phyloP scores from a whole-genome alignment of 53 echinoderm and acorn worm genomes.

The Temnopleurus reevesii region DNA sequence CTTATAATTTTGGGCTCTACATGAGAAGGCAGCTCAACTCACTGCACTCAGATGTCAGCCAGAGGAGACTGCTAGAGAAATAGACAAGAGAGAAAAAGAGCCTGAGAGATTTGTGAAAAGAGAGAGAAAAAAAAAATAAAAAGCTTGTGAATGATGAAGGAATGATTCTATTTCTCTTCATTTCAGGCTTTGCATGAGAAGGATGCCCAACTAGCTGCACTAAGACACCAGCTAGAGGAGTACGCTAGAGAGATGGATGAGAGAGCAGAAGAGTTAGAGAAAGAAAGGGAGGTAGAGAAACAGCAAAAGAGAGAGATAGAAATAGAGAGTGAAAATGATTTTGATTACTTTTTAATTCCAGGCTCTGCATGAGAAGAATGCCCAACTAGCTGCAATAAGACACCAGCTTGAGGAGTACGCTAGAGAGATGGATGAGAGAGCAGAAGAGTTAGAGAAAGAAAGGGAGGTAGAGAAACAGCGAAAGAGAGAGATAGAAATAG shows the following conservation, averaged over 20 bases:
- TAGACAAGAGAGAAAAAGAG: slow-evolving; percentile 78
- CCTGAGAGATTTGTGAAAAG: background rate
- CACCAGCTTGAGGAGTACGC: too few relatives aligned
- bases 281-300: too few relatives aligned
- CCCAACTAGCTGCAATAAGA: background rate
- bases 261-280: slow-evolving; percentile 71
- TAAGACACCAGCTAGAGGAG: slow-evolving; percentile 79
- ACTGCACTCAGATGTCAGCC: slow-evolving; percentile 74
- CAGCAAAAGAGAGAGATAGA: background rate
- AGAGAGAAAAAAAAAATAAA: background rate
- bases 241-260: slow-evolving; percentile 88
- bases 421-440: background rate
- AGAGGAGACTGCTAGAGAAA: slow-evolving; percentile 83
- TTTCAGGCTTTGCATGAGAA: slow-evolving; percentile 89
- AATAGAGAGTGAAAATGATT: too few relatives aligned
- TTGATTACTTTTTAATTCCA: too few relatives aligned
- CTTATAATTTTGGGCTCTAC: slow-evolving; percentile 71
- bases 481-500: too few relatives aligned
- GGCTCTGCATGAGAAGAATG: too few relatives aligned
- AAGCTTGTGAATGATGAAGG: too few relatives aligned
- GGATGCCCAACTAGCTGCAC: slow-evolving; percentile 74
- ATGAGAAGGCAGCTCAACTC: slow-evolving; percentile 84
- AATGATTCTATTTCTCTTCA: too few relatives aligned
- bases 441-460: background rate
- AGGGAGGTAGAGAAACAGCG: background rate